phyloP scores from a whole-genome alignment of 2,797 vertebrate species.

The Podarcis siculus region DNA sequence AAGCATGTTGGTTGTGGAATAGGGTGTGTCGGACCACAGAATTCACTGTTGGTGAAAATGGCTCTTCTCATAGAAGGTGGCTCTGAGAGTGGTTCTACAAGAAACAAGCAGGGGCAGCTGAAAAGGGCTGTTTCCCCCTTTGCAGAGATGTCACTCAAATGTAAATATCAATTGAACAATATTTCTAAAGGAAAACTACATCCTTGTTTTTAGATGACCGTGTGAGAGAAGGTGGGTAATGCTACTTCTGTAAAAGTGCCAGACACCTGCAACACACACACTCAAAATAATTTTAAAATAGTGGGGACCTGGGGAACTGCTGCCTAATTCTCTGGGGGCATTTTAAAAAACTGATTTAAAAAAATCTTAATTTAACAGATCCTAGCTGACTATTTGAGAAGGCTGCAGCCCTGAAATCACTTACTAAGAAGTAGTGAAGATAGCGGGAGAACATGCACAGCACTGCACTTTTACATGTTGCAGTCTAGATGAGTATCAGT shows the following conservation, averaged over 20 bases:
- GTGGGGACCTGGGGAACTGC: too few species aligned
- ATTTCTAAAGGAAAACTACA: neutral
- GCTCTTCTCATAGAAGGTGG: neutral
- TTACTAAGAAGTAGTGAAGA: too few species aligned
- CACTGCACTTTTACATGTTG: too few species aligned
- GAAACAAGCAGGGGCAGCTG: neutral
- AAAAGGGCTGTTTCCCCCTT: neutral
- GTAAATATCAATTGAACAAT: neutral
- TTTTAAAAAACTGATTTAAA: too few species aligned
- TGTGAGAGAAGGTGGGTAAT: neutral
- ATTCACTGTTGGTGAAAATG: neutral
- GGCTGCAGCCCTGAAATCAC: too few species aligned
- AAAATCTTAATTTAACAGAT: too few species aligned
- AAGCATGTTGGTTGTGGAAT: neutral
- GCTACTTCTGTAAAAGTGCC: neutral
- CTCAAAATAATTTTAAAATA: too few species aligned
- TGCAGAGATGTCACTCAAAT: neutral
- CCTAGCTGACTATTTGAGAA: too few species aligned
- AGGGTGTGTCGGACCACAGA: neutral
- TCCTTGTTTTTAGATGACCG: neutral
- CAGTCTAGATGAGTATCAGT: too few species aligned
- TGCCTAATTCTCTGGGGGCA: too few species aligned
- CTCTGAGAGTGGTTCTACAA: neutral
- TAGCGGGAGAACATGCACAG: too few species aligned
- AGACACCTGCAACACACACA: too few species aligned